Percentiles rank a stretch among this genome's conserved stretches.
Conservation (phyloP, 2,113 vertebrate genomes). For the Cygnus atratus region DNA sequence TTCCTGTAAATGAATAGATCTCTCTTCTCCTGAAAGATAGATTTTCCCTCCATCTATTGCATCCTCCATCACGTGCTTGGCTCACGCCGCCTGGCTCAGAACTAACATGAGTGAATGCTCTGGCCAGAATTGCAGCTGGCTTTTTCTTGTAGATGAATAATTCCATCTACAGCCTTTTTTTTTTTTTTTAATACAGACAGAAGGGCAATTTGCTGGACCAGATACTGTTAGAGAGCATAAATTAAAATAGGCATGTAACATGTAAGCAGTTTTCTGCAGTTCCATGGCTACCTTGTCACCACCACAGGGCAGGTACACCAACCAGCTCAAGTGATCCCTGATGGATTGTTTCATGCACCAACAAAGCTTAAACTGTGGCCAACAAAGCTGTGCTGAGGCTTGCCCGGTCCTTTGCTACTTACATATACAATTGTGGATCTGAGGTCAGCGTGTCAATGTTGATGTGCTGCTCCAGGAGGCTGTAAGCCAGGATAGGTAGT, state of each 20-base stretch:
- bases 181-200: neutral
- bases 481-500: constrained; percentile 95
- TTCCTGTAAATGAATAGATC: neutral
- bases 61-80: accelerated
- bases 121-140: neutral
- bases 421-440: constrained; percentile 82
- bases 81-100: neutral
- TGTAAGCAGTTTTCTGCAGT: neutral
- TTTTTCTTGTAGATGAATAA: neutral
- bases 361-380: accelerated
- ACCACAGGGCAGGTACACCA: accelerated
- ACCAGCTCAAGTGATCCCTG: accelerated
- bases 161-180: neutral
- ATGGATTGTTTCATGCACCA: neutral
- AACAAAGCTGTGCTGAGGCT: accelerated
- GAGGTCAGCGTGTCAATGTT: constrained; percentile 83
- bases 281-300: accelerated
- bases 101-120: neutral
- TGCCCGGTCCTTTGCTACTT: neutral
- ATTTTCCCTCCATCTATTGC: neutral
- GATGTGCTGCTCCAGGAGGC: constrained; percentile 95
- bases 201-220: neutral
- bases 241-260: neutral
- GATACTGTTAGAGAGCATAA: neutral
- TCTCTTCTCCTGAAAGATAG: neutral